Evolutionary conservation across 2,888 invertebrate species (phyloP).

Genomic region (Pasiphila rectangulata): DNA sequence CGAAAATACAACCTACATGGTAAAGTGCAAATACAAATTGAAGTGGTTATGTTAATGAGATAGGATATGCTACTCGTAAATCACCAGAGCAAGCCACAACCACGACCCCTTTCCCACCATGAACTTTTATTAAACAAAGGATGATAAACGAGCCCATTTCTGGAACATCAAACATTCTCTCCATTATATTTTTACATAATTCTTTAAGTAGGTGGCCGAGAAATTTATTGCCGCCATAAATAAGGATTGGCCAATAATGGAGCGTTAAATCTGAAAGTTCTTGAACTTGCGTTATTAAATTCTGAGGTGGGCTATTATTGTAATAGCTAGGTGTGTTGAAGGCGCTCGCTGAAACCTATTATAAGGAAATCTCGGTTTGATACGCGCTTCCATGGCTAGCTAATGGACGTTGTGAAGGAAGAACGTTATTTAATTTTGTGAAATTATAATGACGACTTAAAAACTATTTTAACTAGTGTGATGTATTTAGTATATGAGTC

Average conservation of each 20-base stretch:
- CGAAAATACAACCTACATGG: too few relatives aligned
- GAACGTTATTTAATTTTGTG: too few relatives aligned
- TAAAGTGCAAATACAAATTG: too few relatives aligned
- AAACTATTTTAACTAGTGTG: too few relatives aligned
- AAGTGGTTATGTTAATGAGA: not conserved
- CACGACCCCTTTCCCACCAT: slow-evolving; percentile 3
- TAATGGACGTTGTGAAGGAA: too few relatives aligned
- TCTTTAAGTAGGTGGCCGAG: slow-evolving; percentile 36
- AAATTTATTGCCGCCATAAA: slow-evolving; percentile 56
- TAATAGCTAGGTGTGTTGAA: slow-evolving; percentile 9
- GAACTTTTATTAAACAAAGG: slow-evolving; percentile 26
- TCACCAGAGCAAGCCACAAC: not conserved
- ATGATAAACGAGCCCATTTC: slow-evolving; percentile 20
- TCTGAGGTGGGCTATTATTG: slow-evolving; percentile 26
- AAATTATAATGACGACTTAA: too few relatives aligned
- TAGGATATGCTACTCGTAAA: not conserved
- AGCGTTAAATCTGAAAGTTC: slow-evolving; percentile 47
- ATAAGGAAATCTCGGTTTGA: not conserved
- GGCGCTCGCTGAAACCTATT: slow-evolving; percentile 1
- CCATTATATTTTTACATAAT: slow-evolving; percentile 43
- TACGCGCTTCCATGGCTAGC: not conserved
- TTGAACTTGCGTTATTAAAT: slow-evolving; percentile 43
- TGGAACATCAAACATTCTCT: slow-evolving; percentile 23
- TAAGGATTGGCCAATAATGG: slow-evolving; percentile 58
- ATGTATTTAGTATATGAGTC: too few relatives aligned